phyloP scores from a whole-genome alignment of 2,113 vertebrate species.

The Alexandromys fortis region DNA sequence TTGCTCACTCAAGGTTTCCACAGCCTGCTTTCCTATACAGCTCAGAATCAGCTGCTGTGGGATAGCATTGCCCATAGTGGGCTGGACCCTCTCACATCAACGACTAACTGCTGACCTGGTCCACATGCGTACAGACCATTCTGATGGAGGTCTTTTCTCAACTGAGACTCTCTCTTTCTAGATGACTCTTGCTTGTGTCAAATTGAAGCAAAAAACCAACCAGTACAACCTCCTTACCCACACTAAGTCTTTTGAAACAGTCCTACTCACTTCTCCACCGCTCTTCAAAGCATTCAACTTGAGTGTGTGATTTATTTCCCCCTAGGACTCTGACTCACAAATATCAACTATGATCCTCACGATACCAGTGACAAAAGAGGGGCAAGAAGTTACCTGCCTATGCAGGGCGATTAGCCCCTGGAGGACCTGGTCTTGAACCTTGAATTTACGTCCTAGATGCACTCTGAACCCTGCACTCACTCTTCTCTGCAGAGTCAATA shows the following conservation, averaged over 20 bases:
- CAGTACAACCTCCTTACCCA: background rate
- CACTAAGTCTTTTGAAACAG: background rate
- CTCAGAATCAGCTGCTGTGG: too few species aligned
- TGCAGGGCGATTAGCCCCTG: background rate
- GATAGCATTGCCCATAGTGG: too few species aligned
- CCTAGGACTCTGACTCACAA: background rate
- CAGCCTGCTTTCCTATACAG: too few species aligned
- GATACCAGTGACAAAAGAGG: background rate
- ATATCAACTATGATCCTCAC: background rate
- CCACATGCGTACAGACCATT: too few species aligned
- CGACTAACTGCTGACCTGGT: too few species aligned
- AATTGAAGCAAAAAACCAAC: background rate
- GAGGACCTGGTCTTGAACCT: too few species aligned
- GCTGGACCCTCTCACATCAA: too few species aligned
- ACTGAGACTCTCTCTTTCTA: background rate
- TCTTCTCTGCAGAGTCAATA: background rate
- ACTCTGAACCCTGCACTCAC: background rate
- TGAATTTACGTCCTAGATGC: background rate
- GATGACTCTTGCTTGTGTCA: background rate
- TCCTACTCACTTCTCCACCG: background rate
- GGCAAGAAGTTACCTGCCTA: background rate
- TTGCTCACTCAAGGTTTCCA: too few species aligned
- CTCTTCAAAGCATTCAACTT: background rate
- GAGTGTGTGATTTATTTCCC: background rate
- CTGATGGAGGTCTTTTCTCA: background rate